Evolutionary conservation across 2,888 invertebrate species (phyloP), one percentile per base, ranked within the genome.

Genomic region (Eristalis arbustorum): DNA sequence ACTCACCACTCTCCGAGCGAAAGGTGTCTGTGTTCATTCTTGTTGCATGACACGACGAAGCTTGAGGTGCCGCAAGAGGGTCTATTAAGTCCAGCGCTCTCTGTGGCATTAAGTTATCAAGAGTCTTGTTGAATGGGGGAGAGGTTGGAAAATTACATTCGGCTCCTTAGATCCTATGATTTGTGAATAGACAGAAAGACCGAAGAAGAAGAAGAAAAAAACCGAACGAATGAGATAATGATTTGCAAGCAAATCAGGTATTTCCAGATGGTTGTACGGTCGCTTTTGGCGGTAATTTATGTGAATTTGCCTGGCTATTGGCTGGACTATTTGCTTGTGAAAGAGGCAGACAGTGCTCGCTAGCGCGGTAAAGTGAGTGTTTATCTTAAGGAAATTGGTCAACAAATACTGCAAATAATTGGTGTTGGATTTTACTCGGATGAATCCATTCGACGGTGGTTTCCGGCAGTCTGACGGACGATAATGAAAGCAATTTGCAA

Each of bases 81-180:
- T 77, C 61, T 72, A 84, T 84, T 76, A 80, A 84, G 72, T 72
- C 72, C 67, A 72, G 67, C 25, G 62, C 72, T 73, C 64, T 49
- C 25, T 81, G 63, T 67, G 72, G 66, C 81, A 85, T 85, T 85
- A 81, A 85, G 85, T 57, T 81, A 85, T 85, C 85, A 85, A 85
- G 40, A 40, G 42, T 18, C 59, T 23, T 67, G 63, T 18, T 28
- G 64, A 3, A n/a, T 31, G 1, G 3, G 18, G 22, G 22, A 49
- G 49, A 42, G 62, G 71, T 18, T 18, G 49, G 28, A 71, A 85
- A 85, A 80, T 77, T 81, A 74, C 62, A 69, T 81, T 85, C 85
- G 81, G 85, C 85, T 85, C 69, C 31, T 85, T 81, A 81, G 85
- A 85, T 85, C 49, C 73, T 85, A 63, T 76, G 80, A 72, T 76